These are phyloP conservation scores for Melanotus villosus DNA, from an alignment of 2,888 invertebrate species.

Conservation along the genomic window DNA sequence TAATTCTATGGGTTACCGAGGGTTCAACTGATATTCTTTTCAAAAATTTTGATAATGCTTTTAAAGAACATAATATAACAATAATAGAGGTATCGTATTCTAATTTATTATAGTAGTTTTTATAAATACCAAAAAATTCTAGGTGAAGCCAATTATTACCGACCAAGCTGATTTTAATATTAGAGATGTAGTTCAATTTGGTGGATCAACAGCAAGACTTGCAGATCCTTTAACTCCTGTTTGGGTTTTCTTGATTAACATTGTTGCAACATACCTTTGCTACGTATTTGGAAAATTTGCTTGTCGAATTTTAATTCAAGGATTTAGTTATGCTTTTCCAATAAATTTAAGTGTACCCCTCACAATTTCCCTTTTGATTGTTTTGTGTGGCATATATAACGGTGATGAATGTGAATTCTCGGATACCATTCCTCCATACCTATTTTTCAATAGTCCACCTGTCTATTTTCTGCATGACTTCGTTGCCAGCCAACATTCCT, in stretches of 20 bases:
- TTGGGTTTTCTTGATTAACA: constrained; percentile 78
- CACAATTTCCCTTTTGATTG: constrained; percentile 78
- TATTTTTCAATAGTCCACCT: constrained; percentile 82
- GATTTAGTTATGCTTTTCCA: constrained; percentile 89
- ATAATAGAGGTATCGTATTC: constrained; percentile 69
- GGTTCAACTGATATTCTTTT: constrained; percentile 71
- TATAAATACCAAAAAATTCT: constrained; percentile 52
- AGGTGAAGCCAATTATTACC: constrained; percentile 69
- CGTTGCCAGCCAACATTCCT: constrained; percentile 75
- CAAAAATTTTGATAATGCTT: constrained; percentile 68
- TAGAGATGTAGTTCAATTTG: constrained; percentile 54
- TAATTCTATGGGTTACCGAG: constrained; percentile 71
- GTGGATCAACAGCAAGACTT: constrained; percentile 46
- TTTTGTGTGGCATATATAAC: constrained; percentile 77
- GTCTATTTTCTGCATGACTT: constrained; percentile 72
- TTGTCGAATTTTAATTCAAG: constrained; percentile 91
- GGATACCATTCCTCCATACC: constrained; percentile 84
- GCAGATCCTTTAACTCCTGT: constrained; percentile 66
- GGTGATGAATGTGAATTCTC: constrained; percentile 80
- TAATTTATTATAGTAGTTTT: too few species aligned
- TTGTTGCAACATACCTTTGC: constrained; percentile 76
- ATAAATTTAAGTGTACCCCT: constrained; percentile 83
- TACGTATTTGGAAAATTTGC: constrained; percentile 84
- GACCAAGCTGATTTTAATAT: constrained; percentile 59
- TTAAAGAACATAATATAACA: constrained; percentile 70